Conservation (phyloP, 2,797 vertebrate species). For the Sciaenops ocellatus region DNA sequence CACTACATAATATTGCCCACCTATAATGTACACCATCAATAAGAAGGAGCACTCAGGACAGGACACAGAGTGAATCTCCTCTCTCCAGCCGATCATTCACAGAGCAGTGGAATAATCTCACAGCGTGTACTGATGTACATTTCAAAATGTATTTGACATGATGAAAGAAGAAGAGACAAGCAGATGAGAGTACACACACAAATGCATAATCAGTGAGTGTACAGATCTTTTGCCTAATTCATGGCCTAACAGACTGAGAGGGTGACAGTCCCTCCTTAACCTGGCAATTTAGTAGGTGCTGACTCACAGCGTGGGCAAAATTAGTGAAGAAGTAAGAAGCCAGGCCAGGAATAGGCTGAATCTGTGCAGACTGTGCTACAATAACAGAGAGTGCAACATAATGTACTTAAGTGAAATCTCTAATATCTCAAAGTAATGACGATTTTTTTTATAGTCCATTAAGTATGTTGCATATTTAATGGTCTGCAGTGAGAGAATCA, state of each 20-base stretch:
- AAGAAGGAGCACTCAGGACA: not conserved
- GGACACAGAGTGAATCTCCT: no score
- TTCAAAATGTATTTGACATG: not conserved
- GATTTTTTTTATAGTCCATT: not conserved
- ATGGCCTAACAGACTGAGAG: conserved; percentile 4
- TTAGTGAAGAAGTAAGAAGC: conserved; percentile 9
- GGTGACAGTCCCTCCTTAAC: conserved; percentile 12
- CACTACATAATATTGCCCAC: no score
- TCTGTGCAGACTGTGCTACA: conserved; percentile 20
- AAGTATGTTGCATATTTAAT: conserved; percentile 14
- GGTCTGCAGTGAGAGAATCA: conserved; percentile 7
- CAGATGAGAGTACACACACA: not conserved
- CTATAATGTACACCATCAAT: not conserved
- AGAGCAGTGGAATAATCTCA: not conserved
- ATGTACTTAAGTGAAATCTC: not conserved
- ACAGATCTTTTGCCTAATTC: conserved; percentile 6
- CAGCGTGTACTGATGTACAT: not conserved
- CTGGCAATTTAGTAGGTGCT: conserved; percentile 29
- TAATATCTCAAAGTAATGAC: not conserved
- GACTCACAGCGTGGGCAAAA: conserved; percentile 43
- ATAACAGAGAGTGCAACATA: not conserved
- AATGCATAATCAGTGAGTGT: not conserved
- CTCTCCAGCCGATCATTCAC: not conserved
- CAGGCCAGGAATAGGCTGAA: conserved; percentile 2
- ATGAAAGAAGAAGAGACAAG: not conserved